These are phyloP conservation scores for Athalia circularis DNA, from an alignment of 2,888 invertebrate species.

Conservation along the genomic window DNA sequence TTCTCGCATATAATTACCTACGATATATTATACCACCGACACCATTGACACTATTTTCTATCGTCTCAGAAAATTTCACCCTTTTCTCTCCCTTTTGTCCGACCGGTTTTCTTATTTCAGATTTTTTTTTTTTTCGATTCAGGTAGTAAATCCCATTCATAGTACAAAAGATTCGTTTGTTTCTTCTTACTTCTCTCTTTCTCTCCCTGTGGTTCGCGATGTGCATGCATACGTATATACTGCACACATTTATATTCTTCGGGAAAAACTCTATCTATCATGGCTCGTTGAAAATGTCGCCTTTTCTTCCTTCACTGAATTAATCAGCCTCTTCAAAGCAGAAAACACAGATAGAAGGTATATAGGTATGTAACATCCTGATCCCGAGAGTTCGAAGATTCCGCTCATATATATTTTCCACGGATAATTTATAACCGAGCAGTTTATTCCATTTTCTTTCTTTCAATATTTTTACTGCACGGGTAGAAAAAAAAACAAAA, in stretches of 20 bases:
- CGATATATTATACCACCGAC: not conserved
- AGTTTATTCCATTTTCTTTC: too few species aligned
- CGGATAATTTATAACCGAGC: too few species aligned
- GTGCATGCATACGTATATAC: not conserved
- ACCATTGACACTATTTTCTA: slow-evolving; percentile 22
- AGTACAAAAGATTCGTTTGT: slow-evolving; percentile 11
- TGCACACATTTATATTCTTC: not conserved
- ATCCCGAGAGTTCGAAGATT: too few species aligned
- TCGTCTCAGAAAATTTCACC: not conserved
- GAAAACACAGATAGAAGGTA: not conserved
- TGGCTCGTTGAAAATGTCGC: slow-evolving; percentile 32
- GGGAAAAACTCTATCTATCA: slow-evolving; percentile 21
- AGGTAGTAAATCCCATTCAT: not conserved
- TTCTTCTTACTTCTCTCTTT: not conserved
- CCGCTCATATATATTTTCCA: too few species aligned
- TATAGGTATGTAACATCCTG: too few species aligned
- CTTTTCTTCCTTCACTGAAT: slow-evolving; percentile 21
- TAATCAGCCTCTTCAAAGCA: slow-evolving; percentile 20
- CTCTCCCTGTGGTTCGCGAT: not conserved
- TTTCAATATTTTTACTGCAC: too few species aligned
- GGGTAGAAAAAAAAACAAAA: too few species aligned
- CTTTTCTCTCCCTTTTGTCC: too few species aligned
- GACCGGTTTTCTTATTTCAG: too few species aligned
- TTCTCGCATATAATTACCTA: not conserved
- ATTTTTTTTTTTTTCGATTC: too few species aligned